Evolutionary conservation across 2,797 vertebrate genomes (phyloP).

Genomic region (Microctenopoma stevenorrisi): DNA sequence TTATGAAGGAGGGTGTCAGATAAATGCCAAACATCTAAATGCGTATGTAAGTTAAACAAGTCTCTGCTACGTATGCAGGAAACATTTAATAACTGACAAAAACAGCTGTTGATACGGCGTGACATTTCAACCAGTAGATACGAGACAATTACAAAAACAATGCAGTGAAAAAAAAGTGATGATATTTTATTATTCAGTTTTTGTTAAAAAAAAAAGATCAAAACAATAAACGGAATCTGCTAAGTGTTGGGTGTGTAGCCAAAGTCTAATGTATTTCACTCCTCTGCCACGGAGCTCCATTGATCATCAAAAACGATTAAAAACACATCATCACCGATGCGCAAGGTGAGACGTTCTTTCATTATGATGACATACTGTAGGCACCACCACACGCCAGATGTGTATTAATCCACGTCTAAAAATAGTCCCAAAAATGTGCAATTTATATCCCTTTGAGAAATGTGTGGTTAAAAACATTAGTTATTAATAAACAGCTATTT

Average conservation of each 20-base stretch:
- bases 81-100: constrained; percentile 34
- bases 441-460: neutral
- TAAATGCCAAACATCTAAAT: constrained; percentile 43
- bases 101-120: constrained; percentile 25
- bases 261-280: neutral
- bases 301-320: neutral
- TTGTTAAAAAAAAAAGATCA: constrained; percentile 1
- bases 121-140: constrained; percentile 23
- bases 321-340: neutral
- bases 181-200: neutral
- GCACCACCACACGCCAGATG: neutral
- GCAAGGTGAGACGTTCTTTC: constrained; percentile 10
- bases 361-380: neutral
- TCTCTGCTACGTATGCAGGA: constrained; percentile 15
- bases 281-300: neutral
- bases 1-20: constrained; percentile 46
- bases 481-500: neutral
- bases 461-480: neutral
- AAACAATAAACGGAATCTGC: neutral
- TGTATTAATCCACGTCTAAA: neutral
- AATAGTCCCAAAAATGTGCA: neutral
- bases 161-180: neutral
- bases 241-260: neutral
- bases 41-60: constrained; percentile 39
- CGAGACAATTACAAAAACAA: constrained; percentile 12